These are phyloP conservation scores for Hipparchia sbordonii DNA, from an alignment of 2,888 invertebrate genomes.

Conservation along the genomic window DNA sequence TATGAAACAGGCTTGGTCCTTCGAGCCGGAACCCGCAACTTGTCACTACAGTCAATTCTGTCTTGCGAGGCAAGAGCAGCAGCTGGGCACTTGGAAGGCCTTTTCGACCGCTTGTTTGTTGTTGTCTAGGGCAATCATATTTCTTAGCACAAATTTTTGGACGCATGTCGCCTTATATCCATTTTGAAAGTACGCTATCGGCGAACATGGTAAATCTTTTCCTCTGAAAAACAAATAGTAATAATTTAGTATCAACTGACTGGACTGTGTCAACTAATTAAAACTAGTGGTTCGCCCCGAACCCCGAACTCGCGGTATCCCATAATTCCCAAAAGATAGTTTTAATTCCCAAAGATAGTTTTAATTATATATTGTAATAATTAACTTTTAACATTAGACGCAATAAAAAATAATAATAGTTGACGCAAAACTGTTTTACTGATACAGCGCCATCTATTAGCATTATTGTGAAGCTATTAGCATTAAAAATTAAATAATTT, in stretches of 20 bases:
- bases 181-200: conserved; percentile 71
- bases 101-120: conserved; percentile 73
- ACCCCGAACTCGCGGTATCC: too few relatives aligned
- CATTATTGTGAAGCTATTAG: too few relatives aligned
- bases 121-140: conserved; percentile 78
- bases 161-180: conserved; percentile 76
- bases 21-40: conserved; percentile 3
- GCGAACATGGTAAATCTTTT: conserved; percentile 69
- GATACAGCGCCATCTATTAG: too few relatives aligned
- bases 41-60: neutral
- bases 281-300: too few relatives aligned
- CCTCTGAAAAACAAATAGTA: conserved; percentile 45
- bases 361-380: too few relatives aligned
- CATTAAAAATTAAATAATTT: too few relatives aligned
- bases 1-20: conserved; percentile 3
- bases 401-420: too few relatives aligned
- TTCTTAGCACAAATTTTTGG: conserved; percentile 80
- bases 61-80: conserved; percentile 84
- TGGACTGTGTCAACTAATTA: neutral
- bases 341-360: too few relatives aligned
- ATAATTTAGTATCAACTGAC: neutral
- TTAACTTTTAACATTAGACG: too few relatives aligned
- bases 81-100: conserved; percentile 86
- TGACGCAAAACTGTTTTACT: too few relatives aligned
- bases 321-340: too few relatives aligned